Conservation (phyloP, 2,113 vertebrate species). For the Regulus satrapa region DNA sequence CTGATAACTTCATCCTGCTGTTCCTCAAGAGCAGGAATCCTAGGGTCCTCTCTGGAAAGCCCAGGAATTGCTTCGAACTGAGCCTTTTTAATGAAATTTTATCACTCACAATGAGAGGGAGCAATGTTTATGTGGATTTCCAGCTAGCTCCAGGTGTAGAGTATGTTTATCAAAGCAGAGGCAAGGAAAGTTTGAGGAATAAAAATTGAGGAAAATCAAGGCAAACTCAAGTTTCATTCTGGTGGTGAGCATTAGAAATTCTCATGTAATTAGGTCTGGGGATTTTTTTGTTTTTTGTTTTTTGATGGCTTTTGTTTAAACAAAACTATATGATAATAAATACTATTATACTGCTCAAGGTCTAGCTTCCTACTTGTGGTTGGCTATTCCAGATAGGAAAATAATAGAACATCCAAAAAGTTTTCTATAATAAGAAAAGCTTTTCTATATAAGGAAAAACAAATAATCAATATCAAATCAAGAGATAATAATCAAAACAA, state of each 20-base stretch:
- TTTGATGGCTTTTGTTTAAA: neutral
- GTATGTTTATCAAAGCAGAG: neutral
- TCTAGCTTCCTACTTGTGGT: neutral
- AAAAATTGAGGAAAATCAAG: neutral
- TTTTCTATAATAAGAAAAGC: no score
- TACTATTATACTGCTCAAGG: neutral
- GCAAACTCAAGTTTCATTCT: neutral
- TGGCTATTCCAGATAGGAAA: neutral
- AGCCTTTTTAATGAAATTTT: neutral
- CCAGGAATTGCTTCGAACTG: neutral
- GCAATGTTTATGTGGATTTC: neutral
- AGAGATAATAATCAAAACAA: no score
- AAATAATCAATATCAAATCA: no score
- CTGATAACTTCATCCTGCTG: neutral
- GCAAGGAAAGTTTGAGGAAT: neutral
- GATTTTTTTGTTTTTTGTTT: neutral
- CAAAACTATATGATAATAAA: neutral
- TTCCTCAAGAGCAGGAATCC: neutral
- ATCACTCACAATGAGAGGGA: neutral
- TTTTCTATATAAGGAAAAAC: no score
- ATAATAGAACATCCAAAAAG: neutral
- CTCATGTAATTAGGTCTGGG: neutral
- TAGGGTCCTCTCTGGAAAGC: neutral
- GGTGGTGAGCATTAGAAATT: neutral
- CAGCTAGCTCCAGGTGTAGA: neutral